These are phyloP conservation scores for Carduelis carduelis DNA, from an alignment of 2,797 vertebrate genomes.

Conservation along the genomic window DNA sequence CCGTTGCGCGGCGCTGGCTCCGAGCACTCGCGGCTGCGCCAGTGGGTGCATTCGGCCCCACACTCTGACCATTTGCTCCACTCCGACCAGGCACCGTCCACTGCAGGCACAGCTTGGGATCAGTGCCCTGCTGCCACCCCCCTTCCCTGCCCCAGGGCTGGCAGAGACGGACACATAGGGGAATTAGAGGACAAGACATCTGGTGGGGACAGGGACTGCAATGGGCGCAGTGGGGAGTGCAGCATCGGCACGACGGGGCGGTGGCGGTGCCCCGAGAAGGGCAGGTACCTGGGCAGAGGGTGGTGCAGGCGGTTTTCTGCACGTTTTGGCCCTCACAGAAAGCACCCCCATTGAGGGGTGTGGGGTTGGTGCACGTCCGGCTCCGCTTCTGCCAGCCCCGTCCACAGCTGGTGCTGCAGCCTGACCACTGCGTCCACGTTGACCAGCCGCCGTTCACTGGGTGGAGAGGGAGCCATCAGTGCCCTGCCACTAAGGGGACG, in stretches of 20 bases:
- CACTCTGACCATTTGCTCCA: slow-evolving; percentile 98
- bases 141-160: neutral
- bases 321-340: slow-evolving; percentile 98
- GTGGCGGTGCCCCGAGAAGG: neutral
- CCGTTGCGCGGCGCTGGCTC: slow-evolving; percentile 92
- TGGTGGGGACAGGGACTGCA: neutral
- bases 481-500: neutral
- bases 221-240: neutral
- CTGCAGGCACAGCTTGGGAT: slow-evolving; percentile 64
- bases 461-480: slow-evolving; percentile 73
- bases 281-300: slow-evolving; percentile 95
- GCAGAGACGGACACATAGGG: slow-evolving; percentile 11
- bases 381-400: slow-evolving; percentile 99
- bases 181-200: neutral
- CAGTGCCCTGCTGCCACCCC: neutral
- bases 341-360: slow-evolving; percentile 96
- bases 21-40: slow-evolving; percentile 93
- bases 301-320: slow-evolving; percentile 98
- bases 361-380: slow-evolving; percentile 97
- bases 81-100: slow-evolving; percentile 93
- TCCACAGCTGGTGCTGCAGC: slow-evolving; percentile 96
- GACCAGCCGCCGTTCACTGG: slow-evolving; percentile 99
- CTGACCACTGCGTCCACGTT: slow-evolving; percentile 97
- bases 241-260: neutral
- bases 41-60: slow-evolving; percentile 90